These are phyloP conservation scores for Caenorhabditis tropicalis DNA, from an alignment of 1,140 invertebrate species.

Conservation along the genomic window DNA sequence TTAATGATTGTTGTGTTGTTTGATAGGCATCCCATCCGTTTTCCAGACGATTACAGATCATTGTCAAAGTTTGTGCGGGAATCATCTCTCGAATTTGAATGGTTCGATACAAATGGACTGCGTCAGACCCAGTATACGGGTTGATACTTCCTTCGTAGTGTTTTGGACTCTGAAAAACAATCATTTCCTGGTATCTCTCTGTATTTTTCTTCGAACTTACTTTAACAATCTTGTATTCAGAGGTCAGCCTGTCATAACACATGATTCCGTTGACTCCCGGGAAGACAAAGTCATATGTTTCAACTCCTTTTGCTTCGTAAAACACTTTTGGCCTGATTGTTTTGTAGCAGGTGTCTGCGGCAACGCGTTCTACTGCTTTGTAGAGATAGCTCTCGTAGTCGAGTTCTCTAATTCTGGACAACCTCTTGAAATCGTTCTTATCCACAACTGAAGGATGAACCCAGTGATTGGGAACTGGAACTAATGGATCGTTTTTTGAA, in stretches of 20 bases:
- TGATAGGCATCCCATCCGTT: slow-evolving; percentile 23
- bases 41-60: slow-evolving; percentile 17
- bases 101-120: neutral
- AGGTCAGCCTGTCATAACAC: neutral
- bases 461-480: neutral
- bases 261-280: slow-evolving; percentile 28
- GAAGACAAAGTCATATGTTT: slow-evolving; percentile 1
- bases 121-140: neutral
- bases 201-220: neutral
- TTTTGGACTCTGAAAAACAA: neutral
- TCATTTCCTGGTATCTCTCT: neutral
- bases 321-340: neutral
- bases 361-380: neutral
- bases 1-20: neutral
- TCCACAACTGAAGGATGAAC: neutral
- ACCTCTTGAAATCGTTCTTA: too few species aligned
- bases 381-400: neutral
- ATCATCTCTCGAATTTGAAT: slow-evolving; percentile 30
- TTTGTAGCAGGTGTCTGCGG: neutral
- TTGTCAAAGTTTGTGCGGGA: neutral
- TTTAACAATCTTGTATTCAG: neutral
- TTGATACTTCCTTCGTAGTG: slow-evolving; percentile 30
- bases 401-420: neutral
- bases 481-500: neutral
- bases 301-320: neutral